Evolutionary conservation across 2,888 invertebrate genomes (phyloP).

Genomic region (Tipula vernalis): DNA sequence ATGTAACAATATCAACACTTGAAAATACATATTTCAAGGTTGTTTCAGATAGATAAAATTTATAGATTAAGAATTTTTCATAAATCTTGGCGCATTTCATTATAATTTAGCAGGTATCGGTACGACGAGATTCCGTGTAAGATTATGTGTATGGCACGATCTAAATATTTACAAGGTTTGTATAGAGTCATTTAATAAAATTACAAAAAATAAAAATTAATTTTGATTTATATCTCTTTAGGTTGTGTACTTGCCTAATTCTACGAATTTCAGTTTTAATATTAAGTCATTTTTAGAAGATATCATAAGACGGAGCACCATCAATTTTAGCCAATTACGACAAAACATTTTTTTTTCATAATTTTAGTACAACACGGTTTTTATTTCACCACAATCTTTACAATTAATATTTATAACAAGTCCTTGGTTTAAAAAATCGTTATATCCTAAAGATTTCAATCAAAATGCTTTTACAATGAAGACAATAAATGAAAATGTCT

Average conservation of each 20-base stretch:
- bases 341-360: no score
- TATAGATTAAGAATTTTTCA: background rate
- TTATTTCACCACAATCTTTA: no score
- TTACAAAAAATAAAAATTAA: no score
- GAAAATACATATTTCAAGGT: background rate
- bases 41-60: background rate
- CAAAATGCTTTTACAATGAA: no score
- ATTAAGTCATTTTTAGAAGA: background rate
- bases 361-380: no score
- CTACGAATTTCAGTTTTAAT: background rate
- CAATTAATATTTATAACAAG: no score
- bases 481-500: no score
- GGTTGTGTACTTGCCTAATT: background rate
- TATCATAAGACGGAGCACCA: background rate
- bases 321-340: background rate
- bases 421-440: no score
- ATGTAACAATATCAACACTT: background rate
- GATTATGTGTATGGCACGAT: background rate
- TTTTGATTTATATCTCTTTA: background rate
- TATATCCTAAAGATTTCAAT: no score
- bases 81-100: background rate
- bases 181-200: background rate
- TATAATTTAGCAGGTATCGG: background rate
- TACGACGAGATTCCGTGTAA: background rate
- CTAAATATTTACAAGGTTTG: background rate